Evolutionary conservation across 2,888 invertebrate genomes (phyloP).

Genomic region (Coremacera marginata): DNA sequence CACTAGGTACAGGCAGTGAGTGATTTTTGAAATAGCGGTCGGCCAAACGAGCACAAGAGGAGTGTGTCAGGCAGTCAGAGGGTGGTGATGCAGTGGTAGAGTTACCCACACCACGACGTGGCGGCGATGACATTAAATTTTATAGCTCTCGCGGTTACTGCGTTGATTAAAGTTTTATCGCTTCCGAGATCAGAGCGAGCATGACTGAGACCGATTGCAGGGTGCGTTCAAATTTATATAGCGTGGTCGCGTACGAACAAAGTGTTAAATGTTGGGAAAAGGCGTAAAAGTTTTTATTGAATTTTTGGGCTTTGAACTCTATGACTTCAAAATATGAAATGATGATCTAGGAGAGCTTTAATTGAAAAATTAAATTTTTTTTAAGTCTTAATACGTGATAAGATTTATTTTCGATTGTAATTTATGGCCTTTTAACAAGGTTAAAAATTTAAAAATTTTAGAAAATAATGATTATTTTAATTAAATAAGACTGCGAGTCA

Average conservation of each 20-base stretch:
- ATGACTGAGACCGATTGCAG: neutral
- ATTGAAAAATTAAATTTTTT: neutral
- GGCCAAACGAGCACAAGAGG: neutral
- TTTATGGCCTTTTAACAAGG: constrained; percentile 11
- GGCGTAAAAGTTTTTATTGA: constrained; percentile 16
- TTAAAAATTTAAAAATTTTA: neutral
- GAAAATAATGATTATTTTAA: neutral
- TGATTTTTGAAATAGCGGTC: constrained; percentile 2
- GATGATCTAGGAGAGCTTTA: neutral
- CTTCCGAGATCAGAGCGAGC: neutral
- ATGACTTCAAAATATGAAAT: too few species aligned
- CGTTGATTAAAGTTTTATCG: constrained; percentile 14
- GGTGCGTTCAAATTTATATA: too few species aligned
- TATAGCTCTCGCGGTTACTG: constrained; percentile 11
- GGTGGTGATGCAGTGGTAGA: neutral
- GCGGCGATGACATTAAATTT: constrained; percentile 13
- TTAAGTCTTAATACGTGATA: neutral
- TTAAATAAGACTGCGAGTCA: too few species aligned
- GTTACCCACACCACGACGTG: constrained; percentile 6
- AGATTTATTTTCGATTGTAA: neutral
- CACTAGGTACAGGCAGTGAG: neutral
- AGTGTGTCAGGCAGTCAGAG: neutral
- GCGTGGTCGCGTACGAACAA: neutral
- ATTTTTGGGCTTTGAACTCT: neutral
- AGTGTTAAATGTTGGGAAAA: neutral